Evolutionary conservation across 1,140 invertebrate species (phyloP), one percentile per base, ranked within the genome.

Genomic region (Scaptomyza pallida): DNA sequence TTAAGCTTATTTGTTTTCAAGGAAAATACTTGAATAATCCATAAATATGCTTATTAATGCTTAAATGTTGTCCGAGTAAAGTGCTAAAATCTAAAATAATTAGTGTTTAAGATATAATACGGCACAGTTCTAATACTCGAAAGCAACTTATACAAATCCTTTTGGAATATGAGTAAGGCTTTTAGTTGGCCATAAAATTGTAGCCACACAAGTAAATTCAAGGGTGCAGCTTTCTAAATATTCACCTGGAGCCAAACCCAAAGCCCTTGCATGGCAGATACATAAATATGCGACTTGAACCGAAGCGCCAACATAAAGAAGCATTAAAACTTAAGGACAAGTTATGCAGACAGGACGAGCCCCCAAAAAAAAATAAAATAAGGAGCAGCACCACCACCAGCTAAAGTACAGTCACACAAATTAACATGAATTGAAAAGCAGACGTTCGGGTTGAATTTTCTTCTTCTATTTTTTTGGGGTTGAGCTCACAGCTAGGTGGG

Each of bases 321-420:
- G 79, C 79, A 82, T 74, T 83, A 61, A 35, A 64, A 61, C 48
- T 54, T 64, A 60, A 40, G 63, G 48, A 57, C 26, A 69, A 60
- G 57, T 68, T 63, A 62, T 59, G 62, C 30, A 72, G 50, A 35
- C 40, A 19, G n/a, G 15, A 8, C 10, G n/a, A 26, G 19, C 21
- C 43, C 52, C 30, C 26, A 37, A 61, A 21, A 35, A 37, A 61
- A 21, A 26, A 5, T 17, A 33, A 54, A 21, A 23, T 30, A 16
- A 41, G 56, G 45, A 51, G 59, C 33, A 52, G 47, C 45, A 51
- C 5, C 41, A 30, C 30, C 45, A n/a, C n/a, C n/a, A n/a, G n/a
- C n/a, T n/a, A 3, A 13, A 19, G 33, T 50, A 51, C 33, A 67
- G 78, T 76, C 78, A 80, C 77, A 77, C 77, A 80, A 76, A 60